Percentiles rank a stretch among this genome's conserved stretches.
Conservation (phyloP, 2,888 invertebrate species). For the Caradrina clavipalpis region DNA sequence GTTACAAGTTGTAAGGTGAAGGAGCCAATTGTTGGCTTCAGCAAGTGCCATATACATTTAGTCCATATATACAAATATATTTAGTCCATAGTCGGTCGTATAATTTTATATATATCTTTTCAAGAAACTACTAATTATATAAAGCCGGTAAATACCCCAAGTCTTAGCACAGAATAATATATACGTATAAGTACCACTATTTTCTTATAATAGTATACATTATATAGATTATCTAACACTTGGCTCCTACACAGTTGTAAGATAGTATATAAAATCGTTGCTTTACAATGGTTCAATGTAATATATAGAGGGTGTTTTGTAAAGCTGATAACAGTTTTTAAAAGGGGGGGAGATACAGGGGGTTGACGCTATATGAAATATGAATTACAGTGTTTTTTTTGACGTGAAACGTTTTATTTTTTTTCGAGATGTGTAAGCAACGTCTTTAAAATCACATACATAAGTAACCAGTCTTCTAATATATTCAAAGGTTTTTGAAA, state of each 20-base stretch:
- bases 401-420: too few relatives aligned
- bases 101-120: background rate
- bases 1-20: background rate
- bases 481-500: too few relatives aligned
- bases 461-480: too few relatives aligned
- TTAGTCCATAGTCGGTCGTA: too few relatives aligned
- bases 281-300: background rate
- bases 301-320: background rate
- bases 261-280: background rate
- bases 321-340: slow-evolving; percentile 2
- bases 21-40: slow-evolving; percentile 13
- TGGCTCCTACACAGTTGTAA: slow-evolving; percentile 9
- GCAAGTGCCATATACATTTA: slow-evolving; percentile 27
- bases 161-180: background rate
- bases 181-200: too few relatives aligned
- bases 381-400: too few relatives aligned
- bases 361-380: too few relatives aligned
- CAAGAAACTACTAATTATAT: background rate
- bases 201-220: background rate
- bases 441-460: too few relatives aligned
- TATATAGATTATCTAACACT: background rate
- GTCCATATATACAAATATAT: background rate
- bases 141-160: background rate
- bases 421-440: too few relatives aligned
- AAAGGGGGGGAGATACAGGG: background rate